Conservation (phyloP, 1,140 invertebrate species). For the Protaetia brevitarsis region DNA sequence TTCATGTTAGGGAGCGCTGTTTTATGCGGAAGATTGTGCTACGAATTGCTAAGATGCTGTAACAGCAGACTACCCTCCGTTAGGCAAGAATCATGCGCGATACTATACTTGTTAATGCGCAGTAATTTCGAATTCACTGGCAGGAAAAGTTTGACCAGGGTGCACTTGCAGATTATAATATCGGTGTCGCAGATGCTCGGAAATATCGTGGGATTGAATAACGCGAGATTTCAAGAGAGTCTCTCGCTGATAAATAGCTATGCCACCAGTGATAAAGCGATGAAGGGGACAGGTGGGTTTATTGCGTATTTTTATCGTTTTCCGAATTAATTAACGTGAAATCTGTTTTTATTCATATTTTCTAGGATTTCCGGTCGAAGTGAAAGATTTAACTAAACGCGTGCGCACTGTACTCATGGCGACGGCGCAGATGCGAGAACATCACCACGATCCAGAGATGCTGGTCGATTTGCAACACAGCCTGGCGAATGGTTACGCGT, state of each 20-base stretch:
- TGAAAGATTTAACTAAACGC: constrained; percentile 87
- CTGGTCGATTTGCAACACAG: constrained; percentile 90
- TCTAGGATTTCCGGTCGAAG: constrained; percentile 73
- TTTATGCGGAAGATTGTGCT: constrained; percentile 81
- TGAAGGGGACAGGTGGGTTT: constrained; percentile 75
- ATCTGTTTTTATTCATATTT: constrained; percentile 45
- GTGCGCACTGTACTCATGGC: constrained; percentile 92
- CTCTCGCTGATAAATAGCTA: constrained; percentile 90
- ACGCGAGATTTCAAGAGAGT: constrained; percentile 86
- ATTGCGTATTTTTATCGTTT: constrained; percentile 31
- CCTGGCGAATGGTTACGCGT: constrained; percentile 90
- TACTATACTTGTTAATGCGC: constrained; percentile 87
- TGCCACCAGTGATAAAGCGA: constrained; percentile 86
- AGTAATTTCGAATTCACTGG: constrained; percentile 88
- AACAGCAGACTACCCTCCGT: constrained; percentile 75
- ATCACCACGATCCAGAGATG: constrained; percentile 87
- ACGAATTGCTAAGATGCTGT: constrained; percentile 75
- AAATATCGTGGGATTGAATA: constrained; percentile 81
- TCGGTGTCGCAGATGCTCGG: constrained; percentile 89
- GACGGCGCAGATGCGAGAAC: constrained; percentile 86
- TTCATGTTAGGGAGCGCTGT: constrained; percentile 67
- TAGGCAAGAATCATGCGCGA: constrained; percentile 84
- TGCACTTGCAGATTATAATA: constrained; percentile 86
- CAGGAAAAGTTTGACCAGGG: constrained; percentile 78
- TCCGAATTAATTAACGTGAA: constrained; percentile 12